Evolutionary conservation across 2,888 invertebrate species (phyloP).

Genomic region (Mimas tiliae): DNA sequence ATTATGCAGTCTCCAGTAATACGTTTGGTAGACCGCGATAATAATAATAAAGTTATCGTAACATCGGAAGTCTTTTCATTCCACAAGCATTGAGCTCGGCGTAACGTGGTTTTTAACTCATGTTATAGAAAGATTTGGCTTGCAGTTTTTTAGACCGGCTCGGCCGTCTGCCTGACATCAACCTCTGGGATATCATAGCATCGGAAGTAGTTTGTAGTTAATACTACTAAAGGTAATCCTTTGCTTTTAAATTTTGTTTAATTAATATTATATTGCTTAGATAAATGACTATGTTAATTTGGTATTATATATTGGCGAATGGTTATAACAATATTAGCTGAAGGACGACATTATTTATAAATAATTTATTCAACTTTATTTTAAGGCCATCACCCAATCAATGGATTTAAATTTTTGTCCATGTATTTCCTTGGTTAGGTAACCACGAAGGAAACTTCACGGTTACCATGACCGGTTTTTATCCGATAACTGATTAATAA

Average conservation of each 20-base stretch:
- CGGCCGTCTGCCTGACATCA: too few relatives aligned
- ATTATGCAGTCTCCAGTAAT: not conserved
- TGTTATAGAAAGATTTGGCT: too few relatives aligned
- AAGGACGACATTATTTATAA: too few relatives aligned
- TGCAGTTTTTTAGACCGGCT: too few relatives aligned
- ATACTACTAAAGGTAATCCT: too few relatives aligned
- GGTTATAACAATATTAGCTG: not conserved
- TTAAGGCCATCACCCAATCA: not conserved
- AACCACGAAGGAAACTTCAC: too few relatives aligned
- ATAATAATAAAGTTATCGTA: constrained; percentile 15
- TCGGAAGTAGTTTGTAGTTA: too few relatives aligned
- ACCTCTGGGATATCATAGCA: too few relatives aligned
- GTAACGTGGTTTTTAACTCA: too few relatives aligned
- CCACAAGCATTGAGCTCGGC: too few relatives aligned
- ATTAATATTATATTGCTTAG: constrained; percentile 11
- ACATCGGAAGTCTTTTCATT: not conserved
- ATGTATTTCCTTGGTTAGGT: not conserved
- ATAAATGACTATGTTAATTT: not conserved
- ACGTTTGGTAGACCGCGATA: not conserved
- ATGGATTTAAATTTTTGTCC: not conserved
- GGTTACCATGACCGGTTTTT: not conserved
- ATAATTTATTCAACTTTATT: not conserved
- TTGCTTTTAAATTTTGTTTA: not conserved
- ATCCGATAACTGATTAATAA: not conserved
- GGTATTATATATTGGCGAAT: not conserved